These are phyloP conservation scores for Netelia inedita DNA, from an alignment of 2,888 invertebrate genomes.

Conservation along the genomic window DNA sequence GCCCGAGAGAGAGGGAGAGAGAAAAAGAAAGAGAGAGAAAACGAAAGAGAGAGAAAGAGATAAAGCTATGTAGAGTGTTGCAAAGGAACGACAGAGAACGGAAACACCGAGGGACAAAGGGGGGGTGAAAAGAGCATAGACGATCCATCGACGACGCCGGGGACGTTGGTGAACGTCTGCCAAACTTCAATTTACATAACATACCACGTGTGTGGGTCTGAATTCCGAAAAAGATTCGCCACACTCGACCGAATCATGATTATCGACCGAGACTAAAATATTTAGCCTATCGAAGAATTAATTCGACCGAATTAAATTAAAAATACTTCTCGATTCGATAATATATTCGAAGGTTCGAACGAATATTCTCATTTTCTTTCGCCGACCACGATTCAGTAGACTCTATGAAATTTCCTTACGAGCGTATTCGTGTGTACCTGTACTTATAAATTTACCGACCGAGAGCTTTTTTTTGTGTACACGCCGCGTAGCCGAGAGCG, in stretches of 20 bases:
- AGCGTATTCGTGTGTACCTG: not conserved
- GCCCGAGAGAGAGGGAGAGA: no score
- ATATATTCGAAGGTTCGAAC: no score
- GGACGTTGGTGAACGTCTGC: slow-evolving; percentile 67
- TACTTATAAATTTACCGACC: not conserved
- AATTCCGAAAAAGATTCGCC: slow-evolving; percentile 48
- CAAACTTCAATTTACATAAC: slow-evolving; percentile 74
- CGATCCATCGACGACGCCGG: slow-evolving; percentile 6
- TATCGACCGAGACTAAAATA: slow-evolving; percentile 52
- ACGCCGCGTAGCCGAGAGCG: not conserved
- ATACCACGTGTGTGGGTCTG: slow-evolving; percentile 49
- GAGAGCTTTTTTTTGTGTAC: not conserved
- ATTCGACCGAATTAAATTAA: no score
- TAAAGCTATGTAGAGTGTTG: no score
- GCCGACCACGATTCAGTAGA: no score
- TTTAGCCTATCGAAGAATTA: slow-evolving; percentile 1
- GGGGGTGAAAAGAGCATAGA: not conserved
- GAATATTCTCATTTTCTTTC: no score
- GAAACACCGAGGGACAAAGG: not conserved
- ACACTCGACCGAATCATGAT: not conserved
- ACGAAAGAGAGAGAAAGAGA: no score
- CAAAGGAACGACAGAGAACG: not conserved
- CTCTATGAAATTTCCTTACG: no score
- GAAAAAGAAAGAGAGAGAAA: no score
- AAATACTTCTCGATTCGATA: no score